A percentile compares a stretch with the other conserved stretches of the same genome.
Conservation (phyloP, 2,797 vertebrate species). For the Enteromius thamalakanensis region DNA sequence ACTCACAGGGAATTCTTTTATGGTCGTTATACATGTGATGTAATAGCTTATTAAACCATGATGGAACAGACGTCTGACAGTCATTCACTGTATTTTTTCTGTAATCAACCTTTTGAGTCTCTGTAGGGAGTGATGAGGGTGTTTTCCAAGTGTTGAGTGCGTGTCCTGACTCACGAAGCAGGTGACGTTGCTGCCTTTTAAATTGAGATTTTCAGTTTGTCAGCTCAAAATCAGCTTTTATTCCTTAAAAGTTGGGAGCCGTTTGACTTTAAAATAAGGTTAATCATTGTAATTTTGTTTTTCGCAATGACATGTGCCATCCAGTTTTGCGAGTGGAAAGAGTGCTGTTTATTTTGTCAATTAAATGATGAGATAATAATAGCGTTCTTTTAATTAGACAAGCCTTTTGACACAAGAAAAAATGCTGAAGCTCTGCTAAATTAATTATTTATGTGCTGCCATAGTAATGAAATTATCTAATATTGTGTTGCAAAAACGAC, state of each 20-base stretch:
- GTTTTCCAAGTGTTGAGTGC: not conserved
- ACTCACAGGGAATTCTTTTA: slow-evolving; percentile 46
- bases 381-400: slow-evolving; percentile 35
- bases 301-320: slow-evolving; percentile 33
- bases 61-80: slow-evolving; percentile 30
- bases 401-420: slow-evolving; percentile 28
- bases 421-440: slow-evolving; percentile 27
- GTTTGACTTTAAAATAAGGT: slow-evolving; percentile 26
- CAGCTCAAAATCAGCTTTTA: slow-evolving; percentile 11
- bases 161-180: slow-evolving; percentile 2
- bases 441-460: slow-evolving; percentile 29
- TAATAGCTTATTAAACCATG: slow-evolving; percentile 31
- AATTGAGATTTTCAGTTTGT: slow-evolving; percentile 2
- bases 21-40: slow-evolving; percentile 40
- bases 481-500: not conserved
- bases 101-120: slow-evolving; percentile 20
- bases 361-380: slow-evolving; percentile 48
- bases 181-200: not conserved
- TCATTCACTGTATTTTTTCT: slow-evolving; percentile 15
- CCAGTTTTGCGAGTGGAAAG: slow-evolving; percentile 16
- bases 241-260: slow-evolving; percentile 2
- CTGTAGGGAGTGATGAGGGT: not conserved
- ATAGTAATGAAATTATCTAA: slow-evolving; percentile 21
- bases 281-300: slow-evolving; percentile 29
- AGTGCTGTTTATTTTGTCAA: slow-evolving; percentile 47